Percentiles rank a stretch among this genome's conserved stretches.
Conservation (phyloP, 1,140 invertebrate species). For the Colletes gigas region DNA sequence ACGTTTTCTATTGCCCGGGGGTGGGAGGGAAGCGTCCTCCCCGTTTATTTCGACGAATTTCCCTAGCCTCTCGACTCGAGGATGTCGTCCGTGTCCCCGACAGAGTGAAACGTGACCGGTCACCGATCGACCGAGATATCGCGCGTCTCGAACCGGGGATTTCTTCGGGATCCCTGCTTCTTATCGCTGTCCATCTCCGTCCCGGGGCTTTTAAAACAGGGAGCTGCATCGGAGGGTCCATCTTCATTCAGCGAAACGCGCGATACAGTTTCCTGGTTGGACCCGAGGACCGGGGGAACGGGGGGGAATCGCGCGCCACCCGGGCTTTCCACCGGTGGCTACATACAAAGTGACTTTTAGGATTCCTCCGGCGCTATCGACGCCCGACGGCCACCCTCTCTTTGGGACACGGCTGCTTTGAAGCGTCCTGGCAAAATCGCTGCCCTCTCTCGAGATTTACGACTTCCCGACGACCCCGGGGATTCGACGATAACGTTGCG, state of each 20-base stretch:
- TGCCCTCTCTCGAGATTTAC: background rate
- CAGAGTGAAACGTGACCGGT: conserved; percentile 57
- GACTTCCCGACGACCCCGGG: background rate
- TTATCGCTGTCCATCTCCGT: conserved; percentile 58
- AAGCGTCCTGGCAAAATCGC: background rate
- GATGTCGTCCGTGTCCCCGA: conserved; percentile 25
- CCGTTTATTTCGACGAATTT: conserved; percentile 52
- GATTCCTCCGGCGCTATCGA: conserved; percentile 20
- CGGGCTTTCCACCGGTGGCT: conserved; percentile 11
- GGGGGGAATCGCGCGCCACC: conserved; percentile 32
- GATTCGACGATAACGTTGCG: background rate
- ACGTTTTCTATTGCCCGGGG: conserved; percentile 37
- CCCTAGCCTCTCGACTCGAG: conserved; percentile 1
- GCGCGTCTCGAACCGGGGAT: conserved; percentile 52
- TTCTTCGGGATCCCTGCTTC: conserved; percentile 43
- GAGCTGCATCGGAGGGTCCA: conserved; percentile 47
- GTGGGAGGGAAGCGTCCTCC: too few relatives aligned
- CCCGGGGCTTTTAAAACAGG: conserved; percentile 49
- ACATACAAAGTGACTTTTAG: conserved; percentile 43
- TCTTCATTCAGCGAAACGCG: conserved; percentile 57
- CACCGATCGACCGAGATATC: conserved; percentile 59
- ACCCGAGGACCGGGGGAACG: background rate
- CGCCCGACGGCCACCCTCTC: background rate
- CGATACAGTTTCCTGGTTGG: conserved; percentile 21
- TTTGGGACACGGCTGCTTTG: conserved; percentile 10